Evolutionary conservation across 2,113 vertebrate genomes (phyloP), one percentile per base, ranked within the genome.

Genomic region (Lichenostomus cassidix): DNA sequence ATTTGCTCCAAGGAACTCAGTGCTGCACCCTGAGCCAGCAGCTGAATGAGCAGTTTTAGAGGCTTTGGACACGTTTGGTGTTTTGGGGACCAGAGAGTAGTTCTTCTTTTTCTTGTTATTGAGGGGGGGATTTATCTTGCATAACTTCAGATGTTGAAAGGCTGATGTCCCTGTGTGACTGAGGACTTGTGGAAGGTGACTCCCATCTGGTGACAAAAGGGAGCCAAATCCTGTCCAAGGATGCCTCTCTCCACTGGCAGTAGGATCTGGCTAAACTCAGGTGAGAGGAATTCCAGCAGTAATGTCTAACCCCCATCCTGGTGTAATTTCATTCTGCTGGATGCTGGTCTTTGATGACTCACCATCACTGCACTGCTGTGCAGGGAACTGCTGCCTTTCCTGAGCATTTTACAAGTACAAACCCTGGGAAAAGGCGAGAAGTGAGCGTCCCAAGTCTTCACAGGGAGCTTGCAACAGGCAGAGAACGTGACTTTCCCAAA

Each of bases 201-300:
- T 94, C 21, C 64, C 25, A 7, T 7, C 22, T 5, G 39, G 21
- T 44, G 65, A 17, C 21, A 31, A 29, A 20, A 29, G 33, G 23
- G 7, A 82, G 64, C 42, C 0, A 0, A 67, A 16, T 35, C 19
- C 33, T 18, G 23, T 15, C 15, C 0, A 0, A 14, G 42, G 39
- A 31, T 17, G 21, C 47, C 25, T 83, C 42, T 80, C 33, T 33
- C 23, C 31, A 2, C 0, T 23, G 73, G 55, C 44, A 31, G 3
- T 24, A 37, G 73, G 28, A 90, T 23, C 47, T 85, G 73, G 39
- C 52, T 44, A 2, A 37, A 15, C n/a, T 46, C 47, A 9, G 37
- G 9, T 33, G 76, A 89, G 56, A 6, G 50, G 42, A 39, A 29
- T 83, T 63, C 76, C 56, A 68, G 27, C 65, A 39, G 78, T 12